A percentile compares a stretch with the other conserved stretches of the same genome.
Conservation (phyloP, 2,888 invertebrate species). For the Luffia ferchaultella region DNA sequence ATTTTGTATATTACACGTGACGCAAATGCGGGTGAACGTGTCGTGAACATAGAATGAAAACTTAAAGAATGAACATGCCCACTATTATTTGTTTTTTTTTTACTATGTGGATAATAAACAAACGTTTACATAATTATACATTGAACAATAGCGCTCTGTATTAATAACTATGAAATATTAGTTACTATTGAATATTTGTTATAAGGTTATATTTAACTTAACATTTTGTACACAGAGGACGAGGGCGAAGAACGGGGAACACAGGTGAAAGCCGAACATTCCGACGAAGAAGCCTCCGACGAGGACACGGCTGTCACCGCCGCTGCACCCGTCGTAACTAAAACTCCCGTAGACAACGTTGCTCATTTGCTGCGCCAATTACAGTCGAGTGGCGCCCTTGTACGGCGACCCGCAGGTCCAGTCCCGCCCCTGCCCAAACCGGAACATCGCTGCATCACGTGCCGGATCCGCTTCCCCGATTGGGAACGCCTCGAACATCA, state of each 20-base stretch:
- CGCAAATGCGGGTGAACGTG: too few relatives aligned
- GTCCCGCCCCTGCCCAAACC: conserved; percentile 22
- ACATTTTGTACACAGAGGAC: conserved; percentile 20
- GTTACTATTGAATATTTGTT: too few relatives aligned
- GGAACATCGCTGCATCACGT: conserved; percentile 56
- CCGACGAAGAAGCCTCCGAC: conserved; percentile 21
- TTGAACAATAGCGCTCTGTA: too few relatives aligned
- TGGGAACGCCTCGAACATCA: conserved; percentile 57
- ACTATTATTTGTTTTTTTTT: too few relatives aligned
- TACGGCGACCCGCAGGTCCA: conserved; percentile 29
- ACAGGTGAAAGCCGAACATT: conserved; percentile 19
- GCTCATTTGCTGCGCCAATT: conserved; percentile 40
- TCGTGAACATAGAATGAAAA: too few relatives aligned
- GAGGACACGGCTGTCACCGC: not conserved
- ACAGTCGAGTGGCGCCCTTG: conserved; percentile 39
- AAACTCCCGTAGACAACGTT: conserved; percentile 27
- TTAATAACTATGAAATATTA: too few relatives aligned
- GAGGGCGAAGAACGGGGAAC: conserved; percentile 25
- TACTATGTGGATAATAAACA: too few relatives aligned
- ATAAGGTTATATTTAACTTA: too few relatives aligned
- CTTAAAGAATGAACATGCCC: too few relatives aligned
- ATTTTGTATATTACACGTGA: too few relatives aligned
- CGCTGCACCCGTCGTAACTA: not conserved
- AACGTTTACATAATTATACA: too few relatives aligned
- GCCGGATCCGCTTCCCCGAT: conserved; percentile 51